These are phyloP conservation scores for Odontomyia ornata DNA, from an alignment of 2,888 invertebrate species.

Conservation along the genomic window DNA sequence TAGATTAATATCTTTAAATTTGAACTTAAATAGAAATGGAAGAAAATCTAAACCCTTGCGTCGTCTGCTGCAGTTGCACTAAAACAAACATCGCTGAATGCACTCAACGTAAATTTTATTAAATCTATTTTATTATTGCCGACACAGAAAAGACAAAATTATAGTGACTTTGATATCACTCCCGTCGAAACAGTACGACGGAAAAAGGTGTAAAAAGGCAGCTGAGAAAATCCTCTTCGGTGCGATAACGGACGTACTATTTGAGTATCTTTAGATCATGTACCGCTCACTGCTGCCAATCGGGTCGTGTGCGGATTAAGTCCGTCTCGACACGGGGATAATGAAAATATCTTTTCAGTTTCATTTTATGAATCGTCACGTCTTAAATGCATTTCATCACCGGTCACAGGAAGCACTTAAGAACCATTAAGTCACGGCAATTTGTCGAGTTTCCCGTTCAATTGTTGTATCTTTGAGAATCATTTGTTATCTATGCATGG, in stretches of 20 bases:
- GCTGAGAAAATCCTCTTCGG: neutral
- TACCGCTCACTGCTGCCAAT: neutral
- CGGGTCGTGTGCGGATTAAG: constrained; percentile 29
- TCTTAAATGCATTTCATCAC: neutral
- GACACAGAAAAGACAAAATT: neutral
- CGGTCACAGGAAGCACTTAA: constrained; percentile 45
- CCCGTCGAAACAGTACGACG: neutral
- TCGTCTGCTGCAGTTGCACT: constrained; percentile 21
- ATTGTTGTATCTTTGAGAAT: constrained; percentile 22
- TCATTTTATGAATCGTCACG: constrained; percentile 12
- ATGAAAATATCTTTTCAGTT: neutral
- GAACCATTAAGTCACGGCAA: constrained; percentile 47
- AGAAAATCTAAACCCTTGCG: no score
- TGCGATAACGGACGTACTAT: neutral
- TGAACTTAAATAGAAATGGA: neutral
- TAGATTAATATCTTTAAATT: neutral
- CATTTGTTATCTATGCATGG: neutral
- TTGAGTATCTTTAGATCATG: neutral
- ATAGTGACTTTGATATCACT: constrained; percentile 2
- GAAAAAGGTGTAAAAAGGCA: constrained; percentile 36
- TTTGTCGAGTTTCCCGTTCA: constrained; percentile 42
- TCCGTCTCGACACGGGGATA: constrained; percentile 19
- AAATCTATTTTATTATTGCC: constrained; percentile 17
- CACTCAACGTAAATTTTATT: constrained; percentile 17
- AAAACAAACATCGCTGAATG: constrained; percentile 29